Conservation (phyloP, 2,888 invertebrate species). For the Drosophila rubida region DNA sequence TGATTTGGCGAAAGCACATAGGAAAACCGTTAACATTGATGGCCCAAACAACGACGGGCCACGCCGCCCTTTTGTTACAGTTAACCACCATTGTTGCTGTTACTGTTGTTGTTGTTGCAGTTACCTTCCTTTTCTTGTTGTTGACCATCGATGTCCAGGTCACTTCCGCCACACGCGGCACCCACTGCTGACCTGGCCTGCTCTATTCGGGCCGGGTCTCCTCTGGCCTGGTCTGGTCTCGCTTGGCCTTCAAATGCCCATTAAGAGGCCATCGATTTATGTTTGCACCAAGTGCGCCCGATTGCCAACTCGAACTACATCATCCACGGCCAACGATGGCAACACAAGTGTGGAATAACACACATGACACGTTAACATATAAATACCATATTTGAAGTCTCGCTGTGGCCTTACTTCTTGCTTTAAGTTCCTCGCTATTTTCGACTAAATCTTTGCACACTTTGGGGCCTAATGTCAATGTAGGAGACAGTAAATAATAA, state of each 20-base stretch:
- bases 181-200: conserved; percentile 48
- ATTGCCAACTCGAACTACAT: conserved; percentile 43
- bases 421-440: too few species aligned
- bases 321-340: conserved; percentile 26
- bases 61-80: conserved; percentile 31
- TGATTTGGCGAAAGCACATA: conserved; percentile 59
- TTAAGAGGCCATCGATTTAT: conserved; percentile 74
- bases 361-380: not conserved
- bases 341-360: conserved; percentile 8
- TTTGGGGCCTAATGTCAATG: too few species aligned
- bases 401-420: not conserved
- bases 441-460: too few species aligned
- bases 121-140: conserved; percentile 22
- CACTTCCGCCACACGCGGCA: conserved; percentile 67
- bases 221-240: conserved; percentile 11
- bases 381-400: not conserved
- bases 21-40: conserved; percentile 71
- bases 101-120: conserved; percentile 28
- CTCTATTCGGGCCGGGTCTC: not conserved
- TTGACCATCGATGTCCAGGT: conserved; percentile 58
- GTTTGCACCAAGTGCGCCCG: conserved; percentile 58
- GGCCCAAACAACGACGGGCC: conserved; percentile 33
- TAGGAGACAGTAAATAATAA: too few species aligned
- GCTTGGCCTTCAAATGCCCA: conserved; percentile 71
- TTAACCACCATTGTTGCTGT: conserved; percentile 5